A percentile compares a stretch with the other conserved stretches of the same genome.
phyloP scores from a whole-genome alignment of 2,888 invertebrate species.

The Heliconius ethilla region DNA sequence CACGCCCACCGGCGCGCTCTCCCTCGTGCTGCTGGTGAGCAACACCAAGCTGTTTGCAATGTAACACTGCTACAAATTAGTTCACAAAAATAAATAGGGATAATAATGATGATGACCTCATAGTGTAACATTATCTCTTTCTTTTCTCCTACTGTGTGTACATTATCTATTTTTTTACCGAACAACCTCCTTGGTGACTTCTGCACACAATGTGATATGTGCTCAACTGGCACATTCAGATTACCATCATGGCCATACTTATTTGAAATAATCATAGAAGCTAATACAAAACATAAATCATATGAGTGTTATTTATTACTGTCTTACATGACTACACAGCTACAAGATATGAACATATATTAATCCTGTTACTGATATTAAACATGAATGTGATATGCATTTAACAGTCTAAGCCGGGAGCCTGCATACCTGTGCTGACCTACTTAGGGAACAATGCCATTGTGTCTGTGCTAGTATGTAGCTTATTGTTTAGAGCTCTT shows the following conservation, averaged over 20 bases:
- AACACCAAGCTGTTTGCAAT: not conserved
- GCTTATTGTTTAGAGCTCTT: constrained; percentile 14
- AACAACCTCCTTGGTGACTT: too few relatives aligned
- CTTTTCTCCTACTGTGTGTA: too few relatives aligned
- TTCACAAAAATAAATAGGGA: too few relatives aligned
- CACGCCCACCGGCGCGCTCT: constrained; percentile 51
- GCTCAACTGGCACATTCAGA: too few relatives aligned
- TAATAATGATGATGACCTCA: too few relatives aligned
- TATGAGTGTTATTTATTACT: not conserved
- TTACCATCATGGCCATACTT: too few relatives aligned
- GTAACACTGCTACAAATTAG: not conserved
- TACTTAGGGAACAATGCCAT: constrained; percentile 34
- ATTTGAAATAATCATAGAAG: not conserved
- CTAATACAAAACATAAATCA: not conserved
- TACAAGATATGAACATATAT: not conserved
- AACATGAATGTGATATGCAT: constrained; percentile 18
- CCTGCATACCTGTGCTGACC: constrained; percentile 27
- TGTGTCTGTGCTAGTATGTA: constrained; percentile 28
- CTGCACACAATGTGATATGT: too few relatives aligned
- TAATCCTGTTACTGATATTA: constrained; percentile 22
- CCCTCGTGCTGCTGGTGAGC: constrained; percentile 54
- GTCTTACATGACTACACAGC: not conserved
- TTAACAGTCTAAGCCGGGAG: constrained; percentile 5
- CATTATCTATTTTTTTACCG: too few relatives aligned
- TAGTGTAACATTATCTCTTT: too few relatives aligned